These are phyloP conservation scores for Patella pellucida DNA, from an alignment of 2,888 invertebrate genomes.

Conservation along the genomic window DNA sequence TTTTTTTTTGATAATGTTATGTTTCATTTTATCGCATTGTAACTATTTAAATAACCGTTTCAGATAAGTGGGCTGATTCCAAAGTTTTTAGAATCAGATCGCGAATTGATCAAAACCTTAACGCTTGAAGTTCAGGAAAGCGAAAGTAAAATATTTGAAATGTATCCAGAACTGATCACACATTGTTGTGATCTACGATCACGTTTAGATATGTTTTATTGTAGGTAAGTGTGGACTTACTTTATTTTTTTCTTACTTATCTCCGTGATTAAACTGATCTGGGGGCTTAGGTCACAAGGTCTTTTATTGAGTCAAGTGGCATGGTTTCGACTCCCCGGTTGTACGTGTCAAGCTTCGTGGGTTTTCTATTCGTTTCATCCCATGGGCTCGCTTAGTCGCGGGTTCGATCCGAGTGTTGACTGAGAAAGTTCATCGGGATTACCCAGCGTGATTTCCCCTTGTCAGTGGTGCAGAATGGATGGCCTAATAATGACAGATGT, in stretches of 20 bases:
- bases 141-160: constrained; percentile 42
- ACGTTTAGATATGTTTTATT: background rate
- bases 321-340: too few species aligned
- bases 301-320: too few species aligned
- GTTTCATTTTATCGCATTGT: too few species aligned
- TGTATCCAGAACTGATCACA: constrained; percentile 45
- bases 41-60: background rate
- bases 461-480: too few species aligned
- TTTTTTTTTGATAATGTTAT: too few species aligned
- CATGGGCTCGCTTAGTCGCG: constrained; percentile 30
- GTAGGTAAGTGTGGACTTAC: background rate
- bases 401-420: too few species aligned
- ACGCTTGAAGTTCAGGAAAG: constrained; percentile 42
- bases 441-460: too few species aligned
- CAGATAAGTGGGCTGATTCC: constrained; percentile 44
- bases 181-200: constrained; percentile 23
- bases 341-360: too few species aligned
- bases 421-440: too few species aligned
- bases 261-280: too few species aligned
- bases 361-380: background rate
- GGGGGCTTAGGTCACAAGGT: too few species aligned
- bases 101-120: constrained; percentile 48
- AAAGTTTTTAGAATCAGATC: constrained; percentile 58
- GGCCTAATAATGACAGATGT: too few species aligned
- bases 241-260: background rate